These are phyloP conservation scores for Holothuria leucospilota DNA, from an alignment of 53 echinoderm and acorn worm species.

Conservation along the genomic window DNA sequence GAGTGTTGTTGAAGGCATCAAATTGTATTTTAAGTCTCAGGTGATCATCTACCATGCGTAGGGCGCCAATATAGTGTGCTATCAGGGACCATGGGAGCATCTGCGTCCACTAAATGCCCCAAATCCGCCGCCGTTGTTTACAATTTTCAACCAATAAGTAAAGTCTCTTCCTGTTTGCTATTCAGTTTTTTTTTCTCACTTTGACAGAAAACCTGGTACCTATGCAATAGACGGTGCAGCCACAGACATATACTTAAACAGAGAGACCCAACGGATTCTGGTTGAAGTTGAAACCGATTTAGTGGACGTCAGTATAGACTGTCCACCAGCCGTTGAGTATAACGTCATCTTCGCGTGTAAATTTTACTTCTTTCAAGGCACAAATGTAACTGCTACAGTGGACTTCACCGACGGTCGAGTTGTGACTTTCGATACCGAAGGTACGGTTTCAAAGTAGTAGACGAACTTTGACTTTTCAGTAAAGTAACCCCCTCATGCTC, in stretches of 20 bases:
- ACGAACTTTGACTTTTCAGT: too few species aligned
- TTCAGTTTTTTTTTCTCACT: neutral
- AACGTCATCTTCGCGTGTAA: conserved; percentile 75
- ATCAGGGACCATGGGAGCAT: too few species aligned
- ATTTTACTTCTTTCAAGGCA: conserved; percentile 85
- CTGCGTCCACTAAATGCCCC: too few species aligned
- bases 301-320: conserved; percentile 71
- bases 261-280: conserved; percentile 58
- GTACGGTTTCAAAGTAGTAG: conserved; percentile 34
- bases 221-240: conserved; percentile 75
- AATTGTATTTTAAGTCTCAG: too few species aligned
- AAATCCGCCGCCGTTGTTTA: too few species aligned
- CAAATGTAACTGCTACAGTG: conserved; percentile 77
- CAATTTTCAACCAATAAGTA: too few species aligned
- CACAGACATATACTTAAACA: conserved; percentile 74
- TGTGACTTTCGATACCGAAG: conserved; percentile 69
- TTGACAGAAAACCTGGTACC: conserved; percentile 75
- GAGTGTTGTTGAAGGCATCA: too few species aligned
- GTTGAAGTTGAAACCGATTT: conserved; percentile 76
- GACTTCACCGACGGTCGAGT: conserved; percentile 79
- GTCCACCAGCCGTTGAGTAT: conserved; percentile 86
- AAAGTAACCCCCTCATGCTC: too few species aligned
- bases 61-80: too few species aligned
- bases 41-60: too few species aligned
- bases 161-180: too few species aligned